Evolutionary conservation across 1,140 invertebrate genomes (phyloP), one percentile per base, ranked within the genome.

Genomic region (Megathymus violae): DNA sequence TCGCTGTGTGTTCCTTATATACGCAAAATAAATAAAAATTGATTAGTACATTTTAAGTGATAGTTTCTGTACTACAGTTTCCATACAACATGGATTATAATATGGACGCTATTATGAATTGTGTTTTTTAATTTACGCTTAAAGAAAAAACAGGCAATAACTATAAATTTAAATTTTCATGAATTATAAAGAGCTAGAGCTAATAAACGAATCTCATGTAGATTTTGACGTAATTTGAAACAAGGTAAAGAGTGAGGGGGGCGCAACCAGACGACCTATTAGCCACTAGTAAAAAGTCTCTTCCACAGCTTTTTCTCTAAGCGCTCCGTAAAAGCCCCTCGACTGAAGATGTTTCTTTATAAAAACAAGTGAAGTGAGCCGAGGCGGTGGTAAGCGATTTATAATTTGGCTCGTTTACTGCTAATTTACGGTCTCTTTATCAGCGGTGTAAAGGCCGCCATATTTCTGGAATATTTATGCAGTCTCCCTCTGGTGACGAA

Each of bases 401-500:
- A 65, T 67, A 67, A 69, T 69, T 67, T 66, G 14, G 38, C 50
- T 31, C 51, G 44, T 51, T 62, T 14, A 10, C 56, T 11, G 62
- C 16, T 73, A 64, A 73, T 69, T 69, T 69, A 73, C 51, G 64
- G 44, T 14, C n/a, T 48, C 40, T 62, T 73, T 73, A 73, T 67
- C 70, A 69, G 47, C 44, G 56, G 56, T 66, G 56, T 61, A 52
- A 64, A 51, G 64, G 38, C 19, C 54, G 64, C 67, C 16, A 69
- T 69, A 69, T 63, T 68, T 68, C 51, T 31, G 15, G 54, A 41
- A 46, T 67, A 67, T 71, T 71, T 71, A 67, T 62, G 34, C 48
- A 47, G 27, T 58, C 52, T 31, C 27, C 36, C 44, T 51, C 58
- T 56, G 52, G 19, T 31, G 40, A 22, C 52, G 22, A n/a, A 7